Evolutionary conservation across 1,140 invertebrate genomes (phyloP), one percentile per base, ranked within the genome.

Genomic region (Temnothorax longispinosus): DNA sequence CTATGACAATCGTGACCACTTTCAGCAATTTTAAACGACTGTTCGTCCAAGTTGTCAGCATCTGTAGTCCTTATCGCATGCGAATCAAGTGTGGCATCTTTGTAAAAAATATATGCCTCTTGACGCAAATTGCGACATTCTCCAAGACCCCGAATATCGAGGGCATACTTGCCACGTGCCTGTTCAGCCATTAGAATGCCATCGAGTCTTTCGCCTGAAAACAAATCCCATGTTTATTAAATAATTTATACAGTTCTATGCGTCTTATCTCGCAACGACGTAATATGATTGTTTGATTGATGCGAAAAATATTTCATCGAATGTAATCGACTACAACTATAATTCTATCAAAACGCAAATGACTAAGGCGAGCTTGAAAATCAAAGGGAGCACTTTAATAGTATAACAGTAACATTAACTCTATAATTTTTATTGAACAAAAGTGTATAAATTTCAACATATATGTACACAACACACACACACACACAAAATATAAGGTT

Each of bases 141-240:
- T 13, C 91, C 91, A 3, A 95, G 88, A 21, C 96, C 96, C 47
- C 93, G 92, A 8, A 96, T 94, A 54, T 94, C 93, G n/a, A 97
- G 89, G 94, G 95, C 96, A 86, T 97, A 97, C 5, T 95, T 96
- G 5, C 94, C 95, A 1, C 94, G 91, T 0, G 92, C 44, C 87
- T 96, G 94, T 86, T 96, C 94, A 3, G 97, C 95, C 8, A 94
- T 91, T 3, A 97, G 85, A 3, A 96, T 95, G 13, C 97, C 95
- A 86, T 97, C 97, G 92, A 96, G 96, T 76, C 97, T 94, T 92
- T 97, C 97, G 4, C 97, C 96, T 96, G 93, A 81, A 95, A 96
- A 87, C 11, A 64, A 81, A 64, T 85, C 7, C 8, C 38, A 47
- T 50, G 3, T 15, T 60, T 65, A 65, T 38, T 65, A 65, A 65